phyloP scores from a whole-genome alignment of 2,888 invertebrate genomes.

The Cartodere bifasciata region DNA sequence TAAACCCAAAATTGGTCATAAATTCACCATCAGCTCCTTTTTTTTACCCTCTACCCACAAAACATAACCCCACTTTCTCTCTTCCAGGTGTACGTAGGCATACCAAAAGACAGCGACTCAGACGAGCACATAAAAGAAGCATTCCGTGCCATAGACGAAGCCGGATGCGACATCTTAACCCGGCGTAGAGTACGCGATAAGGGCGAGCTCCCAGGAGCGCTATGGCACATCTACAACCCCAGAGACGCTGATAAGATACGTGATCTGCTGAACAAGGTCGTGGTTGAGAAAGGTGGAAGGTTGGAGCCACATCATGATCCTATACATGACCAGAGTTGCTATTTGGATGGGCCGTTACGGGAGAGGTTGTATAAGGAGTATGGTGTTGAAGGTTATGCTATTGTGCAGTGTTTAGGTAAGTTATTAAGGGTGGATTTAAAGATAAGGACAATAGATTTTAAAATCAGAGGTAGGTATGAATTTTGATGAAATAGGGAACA shows the following conservation, averaged over 20 bases:
- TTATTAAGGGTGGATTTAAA: too few relatives aligned
- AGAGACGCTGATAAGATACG: slow-evolving; percentile 92
- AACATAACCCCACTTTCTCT: too few relatives aligned
- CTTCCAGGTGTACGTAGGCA: slow-evolving; percentile 86
- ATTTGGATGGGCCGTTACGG: slow-evolving; percentile 77
- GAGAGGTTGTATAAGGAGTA: slow-evolving; percentile 84
- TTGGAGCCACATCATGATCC: slow-evolving; percentile 88
- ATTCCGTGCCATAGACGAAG: slow-evolving; percentile 79
- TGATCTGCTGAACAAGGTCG: slow-evolving; percentile 81
- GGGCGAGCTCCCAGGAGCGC: slow-evolving; percentile 75
- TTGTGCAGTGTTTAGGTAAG: slow-evolving; percentile 93
- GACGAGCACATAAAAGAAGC: slow-evolving; percentile 69
- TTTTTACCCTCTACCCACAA: too few relatives aligned
- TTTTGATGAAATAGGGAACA: too few relatives aligned
- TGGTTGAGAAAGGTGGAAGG: slow-evolving; percentile 66
- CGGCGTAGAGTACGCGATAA: slow-evolving; percentile 66
- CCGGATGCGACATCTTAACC: slow-evolving; percentile 83
- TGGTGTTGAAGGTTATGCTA: slow-evolving; percentile 87
- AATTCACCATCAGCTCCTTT: too few relatives aligned
- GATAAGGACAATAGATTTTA: too few relatives aligned
- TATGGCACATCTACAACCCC: slow-evolving; percentile 98
- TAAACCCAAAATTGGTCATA: too few relatives aligned
- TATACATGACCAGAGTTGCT: slow-evolving; percentile 95
- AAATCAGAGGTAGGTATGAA: too few relatives aligned
- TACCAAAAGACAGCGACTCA: slow-evolving; percentile 69